phyloP scores from a whole-genome alignment of 1,140 invertebrate species.

The Hypsibius dujardini region DNA sequence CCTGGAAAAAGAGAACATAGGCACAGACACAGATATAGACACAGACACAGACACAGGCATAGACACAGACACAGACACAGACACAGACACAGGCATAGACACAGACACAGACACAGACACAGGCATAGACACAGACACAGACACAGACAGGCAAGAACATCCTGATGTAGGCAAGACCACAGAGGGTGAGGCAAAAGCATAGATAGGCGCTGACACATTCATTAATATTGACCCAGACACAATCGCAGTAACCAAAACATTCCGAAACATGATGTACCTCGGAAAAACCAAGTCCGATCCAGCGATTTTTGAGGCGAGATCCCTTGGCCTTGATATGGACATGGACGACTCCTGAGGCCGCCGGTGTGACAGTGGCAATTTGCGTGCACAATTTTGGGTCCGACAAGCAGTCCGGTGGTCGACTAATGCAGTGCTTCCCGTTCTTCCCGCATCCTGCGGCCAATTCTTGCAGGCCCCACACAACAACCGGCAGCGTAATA shows the following conservation, averaged over 20 bases:
- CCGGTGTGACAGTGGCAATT: not conserved
- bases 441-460: not conserved
- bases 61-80: not conserved
- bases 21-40: not conserved
- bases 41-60: not conserved
- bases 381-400: not conserved
- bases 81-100: not conserved
- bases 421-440: not conserved
- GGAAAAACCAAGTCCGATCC: slow-evolving; percentile 1
- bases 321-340: not conserved
- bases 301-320: not conserved
- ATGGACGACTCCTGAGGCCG: not conserved
- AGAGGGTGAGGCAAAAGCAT: too few relatives aligned
- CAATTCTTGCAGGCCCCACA: not conserved
- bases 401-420: not conserved
- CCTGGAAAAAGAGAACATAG: not conserved
- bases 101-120: not conserved
- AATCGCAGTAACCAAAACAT: not conserved
- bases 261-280: not conserved
- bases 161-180: too few relatives aligned
- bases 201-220: not conserved
- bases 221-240: not conserved
- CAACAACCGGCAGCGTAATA: not conserved
- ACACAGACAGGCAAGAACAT: too few relatives aligned
- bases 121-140: not conserved